Percentiles rank a stretch among this genome's conserved stretches.
phyloP scores from a whole-genome alignment of 30 jellyfish, hydroid and myxozoan species.

The Hydractinia symbiolongicarpus region DNA sequence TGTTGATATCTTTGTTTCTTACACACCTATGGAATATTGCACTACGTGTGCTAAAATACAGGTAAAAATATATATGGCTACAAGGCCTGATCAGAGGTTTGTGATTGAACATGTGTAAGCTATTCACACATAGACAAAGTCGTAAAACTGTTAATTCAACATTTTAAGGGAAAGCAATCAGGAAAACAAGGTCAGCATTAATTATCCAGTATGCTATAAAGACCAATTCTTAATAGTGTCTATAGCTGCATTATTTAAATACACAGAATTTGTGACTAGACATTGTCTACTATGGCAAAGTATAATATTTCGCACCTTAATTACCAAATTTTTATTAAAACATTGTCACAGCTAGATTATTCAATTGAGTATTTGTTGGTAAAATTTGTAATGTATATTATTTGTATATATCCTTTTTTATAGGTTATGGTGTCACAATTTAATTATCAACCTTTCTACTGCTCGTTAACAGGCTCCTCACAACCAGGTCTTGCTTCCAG shows the following conservation, averaged over 20 bases:
- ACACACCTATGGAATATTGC: conserved; percentile 63
- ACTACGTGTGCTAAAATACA: conserved; percentile 37
- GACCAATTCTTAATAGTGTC: no score
- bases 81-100: background rate
- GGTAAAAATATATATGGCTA: background rate
- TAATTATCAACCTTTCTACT: conserved; percentile 47
- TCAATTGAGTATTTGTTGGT: background rate
- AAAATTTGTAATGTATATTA: background rate
- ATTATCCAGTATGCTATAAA: no score
- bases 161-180: no score
- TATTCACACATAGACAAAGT: no score
- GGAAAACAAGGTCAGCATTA: no score
- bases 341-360: background rate
- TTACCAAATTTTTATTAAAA: no score
- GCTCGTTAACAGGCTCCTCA: conserved; percentile 69
- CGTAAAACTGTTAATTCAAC: no score
- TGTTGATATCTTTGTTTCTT: conserved; percentile 43
- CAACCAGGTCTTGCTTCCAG: conserved; percentile 72
- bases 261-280: no score
- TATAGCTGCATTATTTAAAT: no score
- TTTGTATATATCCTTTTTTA: conserved; percentile 19
- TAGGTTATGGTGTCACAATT: conserved; percentile 65
- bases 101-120: no score
- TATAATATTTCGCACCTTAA: no score
- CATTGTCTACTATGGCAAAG: no score